Base-by-base conservation (phyloP, 2,113 vertebrate species). In the Etheostoma cragini region DNA sequence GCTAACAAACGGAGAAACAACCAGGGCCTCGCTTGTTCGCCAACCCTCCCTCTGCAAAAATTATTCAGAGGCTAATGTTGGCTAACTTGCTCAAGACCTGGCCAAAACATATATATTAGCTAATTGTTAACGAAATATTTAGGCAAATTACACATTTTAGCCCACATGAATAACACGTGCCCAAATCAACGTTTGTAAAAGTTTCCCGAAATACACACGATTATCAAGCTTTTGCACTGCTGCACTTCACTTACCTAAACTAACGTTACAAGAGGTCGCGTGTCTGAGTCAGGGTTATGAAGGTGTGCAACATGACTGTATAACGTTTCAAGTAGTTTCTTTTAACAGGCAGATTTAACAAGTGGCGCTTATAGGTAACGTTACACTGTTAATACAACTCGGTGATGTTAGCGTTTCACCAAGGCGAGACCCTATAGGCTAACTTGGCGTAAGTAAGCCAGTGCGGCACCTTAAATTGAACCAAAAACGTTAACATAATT, bases 1-100 rank as follows among this genome's bases (percentile, higher is more conserved):
- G 85, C 81, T 88, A 87, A 77, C 83, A 30, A 7, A 45, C 17
- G 57, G 26, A 72, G 54, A 54, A 77, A 62, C 83, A 13, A 79
- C 57, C 1, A 47, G 83, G 87, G 90, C 87, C 91, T 80, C 52
- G 24, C 19, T 49, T 49, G 65, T 35, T 53, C 1, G 60, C 35
- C 65, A 69, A 4, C 17, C 46, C 1, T 24, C 17, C 6, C 50
- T 47, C 6, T 16, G 12, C 50, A 53, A 14, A n/a, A 30, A 21
- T 12, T 38, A 65, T 10, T n/a, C 14, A 19, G 8, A 26, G 22
- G 16, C 50, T 75, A 57, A n/a, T 30, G 17, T 6, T 30, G 22
- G 12, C 62, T 19, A 57, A 50, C 17, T 8, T 24, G 8, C 13
- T 30, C 0, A 13, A 15, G 0, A 63, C 22, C 22, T 17, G 24